A percentile compares a stretch with the other conserved stretches of the same genome.
Conservation (phyloP, 2,888 invertebrate species). For the Germaria angustata region DNA sequence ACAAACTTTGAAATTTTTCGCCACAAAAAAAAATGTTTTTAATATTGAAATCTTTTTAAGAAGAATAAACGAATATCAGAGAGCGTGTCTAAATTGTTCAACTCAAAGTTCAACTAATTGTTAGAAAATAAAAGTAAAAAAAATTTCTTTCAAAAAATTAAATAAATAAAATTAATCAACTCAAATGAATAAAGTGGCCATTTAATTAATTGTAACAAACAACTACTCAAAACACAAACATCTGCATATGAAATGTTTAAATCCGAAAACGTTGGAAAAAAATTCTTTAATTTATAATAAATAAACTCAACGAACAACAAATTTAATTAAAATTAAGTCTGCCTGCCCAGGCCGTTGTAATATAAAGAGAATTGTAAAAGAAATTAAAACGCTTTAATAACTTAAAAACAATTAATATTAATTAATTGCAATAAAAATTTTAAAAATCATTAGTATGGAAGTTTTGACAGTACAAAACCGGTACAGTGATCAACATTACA, state of each 20-base stretch:
- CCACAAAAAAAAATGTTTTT: not conserved
- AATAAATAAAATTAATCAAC: slow-evolving; percentile 42
- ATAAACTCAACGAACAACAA: slow-evolving; percentile 10
- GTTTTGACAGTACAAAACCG: slow-evolving; percentile 64
- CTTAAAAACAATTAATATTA: slow-evolving; percentile 9
- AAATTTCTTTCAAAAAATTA: not conserved
- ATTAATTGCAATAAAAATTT: not conserved
- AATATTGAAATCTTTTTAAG: slow-evolving; percentile 2
- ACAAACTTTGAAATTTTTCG: not conserved
- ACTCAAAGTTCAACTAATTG: slow-evolving; percentile 53
- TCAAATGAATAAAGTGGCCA: slow-evolving; percentile 62
- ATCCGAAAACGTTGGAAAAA: not conserved
- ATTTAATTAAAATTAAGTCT: slow-evolving; percentile 13
- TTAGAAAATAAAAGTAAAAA: too few relatives aligned
- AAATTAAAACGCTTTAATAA: slow-evolving; percentile 8
- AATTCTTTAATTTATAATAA: slow-evolving; percentile 13
- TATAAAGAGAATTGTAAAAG: slow-evolving; percentile 30
- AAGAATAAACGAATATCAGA: slow-evolving; percentile 57
- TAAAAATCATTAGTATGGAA: slow-evolving; percentile 42
- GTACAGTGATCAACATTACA: slow-evolving; percentile 58
- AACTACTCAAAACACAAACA: slow-evolving; percentile 23
- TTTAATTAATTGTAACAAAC: slow-evolving; percentile 56
- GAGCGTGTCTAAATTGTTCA: slow-evolving; percentile 54
- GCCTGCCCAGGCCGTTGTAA: not conserved
- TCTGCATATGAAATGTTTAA: slow-evolving; percentile 15